Conservation (phyloP, 1,140 invertebrate genomes). For the Globodera rostochiensis region DNA sequence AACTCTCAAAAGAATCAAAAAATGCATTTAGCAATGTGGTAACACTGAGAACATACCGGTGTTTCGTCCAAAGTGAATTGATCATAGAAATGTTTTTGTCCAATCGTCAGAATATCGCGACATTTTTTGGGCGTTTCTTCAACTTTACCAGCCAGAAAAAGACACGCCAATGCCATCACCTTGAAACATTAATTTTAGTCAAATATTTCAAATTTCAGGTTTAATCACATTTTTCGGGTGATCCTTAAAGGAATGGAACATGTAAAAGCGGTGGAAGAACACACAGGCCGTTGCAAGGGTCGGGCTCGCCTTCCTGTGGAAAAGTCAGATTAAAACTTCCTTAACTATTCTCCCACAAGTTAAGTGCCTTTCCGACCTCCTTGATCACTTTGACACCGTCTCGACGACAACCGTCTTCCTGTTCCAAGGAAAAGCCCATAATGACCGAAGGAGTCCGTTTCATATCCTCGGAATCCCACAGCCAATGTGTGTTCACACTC, state of each 20-base stretch:
- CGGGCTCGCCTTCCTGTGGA: slow-evolving; percentile 32
- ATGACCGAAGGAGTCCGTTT: slow-evolving; percentile 53
- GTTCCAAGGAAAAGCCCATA: slow-evolving; percentile 37
- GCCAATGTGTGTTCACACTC: slow-evolving; percentile 46
- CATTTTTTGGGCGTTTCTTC: slow-evolving; percentile 99
- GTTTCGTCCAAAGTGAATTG: slow-evolving; percentile 73
- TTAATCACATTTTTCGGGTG: slow-evolving; percentile 85
- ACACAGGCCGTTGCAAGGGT: slow-evolving; percentile 95
- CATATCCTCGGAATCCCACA: slow-evolving; percentile 44
- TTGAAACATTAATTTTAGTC: slow-evolving; percentile 59
- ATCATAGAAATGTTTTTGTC: slow-evolving; percentile 75
- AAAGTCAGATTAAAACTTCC: slow-evolving; percentile 22
- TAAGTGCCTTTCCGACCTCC: slow-evolving; percentile 52
- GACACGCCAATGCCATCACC: slow-evolving; percentile 93
- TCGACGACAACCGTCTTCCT: slow-evolving; percentile 47
- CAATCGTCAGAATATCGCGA: slow-evolving; percentile 91
- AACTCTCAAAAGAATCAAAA: neutral
- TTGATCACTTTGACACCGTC: slow-evolving; percentile 55
- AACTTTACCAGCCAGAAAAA: slow-evolving; percentile 95
- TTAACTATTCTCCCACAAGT: slow-evolving; percentile 57
- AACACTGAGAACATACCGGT: slow-evolving; percentile 8
- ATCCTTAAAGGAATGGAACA: slow-evolving; percentile 93
- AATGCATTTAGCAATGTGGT: neutral
- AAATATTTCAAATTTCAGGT: neutral
- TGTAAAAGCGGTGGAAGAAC: slow-evolving; percentile 97